A percentile compares a stretch with the other conserved stretches of the same genome.
Conservation (phyloP, 2,113 vertebrate species). For the human region DNA sequence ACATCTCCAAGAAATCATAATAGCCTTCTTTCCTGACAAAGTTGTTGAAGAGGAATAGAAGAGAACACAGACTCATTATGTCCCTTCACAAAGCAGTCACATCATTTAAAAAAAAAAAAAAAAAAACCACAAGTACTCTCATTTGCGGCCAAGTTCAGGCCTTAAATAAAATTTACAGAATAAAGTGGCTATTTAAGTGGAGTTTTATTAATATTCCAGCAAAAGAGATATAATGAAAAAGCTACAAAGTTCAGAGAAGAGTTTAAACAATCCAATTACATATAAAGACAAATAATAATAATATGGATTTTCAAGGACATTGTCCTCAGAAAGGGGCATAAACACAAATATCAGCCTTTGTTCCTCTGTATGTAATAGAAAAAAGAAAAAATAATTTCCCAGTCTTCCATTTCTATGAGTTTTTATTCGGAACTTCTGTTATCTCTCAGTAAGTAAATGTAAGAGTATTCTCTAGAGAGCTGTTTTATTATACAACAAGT, state of each 20-base stretch:
- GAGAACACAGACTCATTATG: constrained; percentile 42
- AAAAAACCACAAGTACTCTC: not conserved
- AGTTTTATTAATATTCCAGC: not conserved
- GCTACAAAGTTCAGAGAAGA: constrained; percentile 36
- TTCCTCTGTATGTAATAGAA: not conserved
- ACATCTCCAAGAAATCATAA: constrained; percentile 51
- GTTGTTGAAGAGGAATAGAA: constrained; percentile 43
- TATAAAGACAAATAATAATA: not conserved
- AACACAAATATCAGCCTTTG: not conserved
- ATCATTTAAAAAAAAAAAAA: not conserved
- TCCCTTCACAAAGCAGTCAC: not conserved
- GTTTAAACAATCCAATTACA: not conserved
- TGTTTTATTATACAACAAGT: not conserved
- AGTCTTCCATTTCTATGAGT: not conserved
- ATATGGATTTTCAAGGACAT: not conserved
- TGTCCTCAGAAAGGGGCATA: not conserved
- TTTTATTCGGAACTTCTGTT: not conserved
- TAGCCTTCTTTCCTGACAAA: constrained; percentile 36
- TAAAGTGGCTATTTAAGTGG: not conserved
- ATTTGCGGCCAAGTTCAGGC: not conserved
- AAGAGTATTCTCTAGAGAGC: not conserved
- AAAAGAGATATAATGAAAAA: not conserved
- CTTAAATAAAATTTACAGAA: not conserved
- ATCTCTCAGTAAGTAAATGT: not conserved
- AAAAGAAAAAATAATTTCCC: not conserved